Evolutionary conservation across 2,797 vertebrate genomes (phyloP).

Genomic region (Pogoniulus pusillus): DNA sequence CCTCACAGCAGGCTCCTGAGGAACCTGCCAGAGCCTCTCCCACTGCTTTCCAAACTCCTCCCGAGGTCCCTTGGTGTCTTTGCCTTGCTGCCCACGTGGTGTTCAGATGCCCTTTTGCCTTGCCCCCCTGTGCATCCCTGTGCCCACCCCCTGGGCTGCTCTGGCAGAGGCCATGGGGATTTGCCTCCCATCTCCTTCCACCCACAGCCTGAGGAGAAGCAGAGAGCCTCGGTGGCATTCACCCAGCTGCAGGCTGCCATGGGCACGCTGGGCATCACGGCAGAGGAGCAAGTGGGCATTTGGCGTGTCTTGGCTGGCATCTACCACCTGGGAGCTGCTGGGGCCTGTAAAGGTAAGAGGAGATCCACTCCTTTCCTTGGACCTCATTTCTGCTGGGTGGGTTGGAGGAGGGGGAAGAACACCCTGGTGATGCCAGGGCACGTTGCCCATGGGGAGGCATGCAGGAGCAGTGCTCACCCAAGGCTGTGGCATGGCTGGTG

Average conservation of each 20-base stretch:
- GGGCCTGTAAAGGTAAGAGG: constrained; percentile 88
- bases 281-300: constrained; percentile 83
- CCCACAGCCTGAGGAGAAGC: constrained; percentile 90
- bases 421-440: fast-evolving
- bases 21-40: neutral
- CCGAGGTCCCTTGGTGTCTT: fast-evolving
- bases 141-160: neutral
- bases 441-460: fast-evolving
- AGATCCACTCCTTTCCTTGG: neutral
- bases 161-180: neutral
- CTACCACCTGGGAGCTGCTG: constrained; percentile 91
- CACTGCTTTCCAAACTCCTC: fast-evolving
- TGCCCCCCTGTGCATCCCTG: too few species aligned
- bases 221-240: constrained; percentile 83
- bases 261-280: constrained; percentile 83
- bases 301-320: constrained; percentile 91
- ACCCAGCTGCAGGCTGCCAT: constrained; percentile 86
- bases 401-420: fast-evolving
- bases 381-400: fast-evolving
- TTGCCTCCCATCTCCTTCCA: neutral
- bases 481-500: fast-evolving
- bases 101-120: fast-evolving
- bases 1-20: neutral
- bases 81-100: fast-evolving
- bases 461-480: fast-evolving